phyloP scores from a whole-genome alignment of 2,888 invertebrate species.

The Adelognathus sp. region DNA sequence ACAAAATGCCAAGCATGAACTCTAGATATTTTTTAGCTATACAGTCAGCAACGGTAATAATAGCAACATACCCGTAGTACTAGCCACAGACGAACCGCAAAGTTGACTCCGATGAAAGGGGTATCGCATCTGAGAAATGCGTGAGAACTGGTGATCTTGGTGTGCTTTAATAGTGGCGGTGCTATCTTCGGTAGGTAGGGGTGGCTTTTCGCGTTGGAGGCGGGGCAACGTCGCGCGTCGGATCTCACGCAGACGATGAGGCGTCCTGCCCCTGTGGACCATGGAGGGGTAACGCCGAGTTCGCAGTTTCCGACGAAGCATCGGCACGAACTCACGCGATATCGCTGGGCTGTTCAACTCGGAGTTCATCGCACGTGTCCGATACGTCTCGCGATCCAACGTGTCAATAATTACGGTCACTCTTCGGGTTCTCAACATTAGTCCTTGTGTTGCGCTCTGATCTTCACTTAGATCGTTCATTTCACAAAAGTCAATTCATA shows the following conservation, averaged over 20 bases:
- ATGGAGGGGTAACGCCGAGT: slow-evolving; percentile 72
- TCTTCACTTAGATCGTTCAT: neutral
- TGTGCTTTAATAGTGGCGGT: slow-evolving; percentile 43
- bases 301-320: slow-evolving; percentile 77
- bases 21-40: neutral
- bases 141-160: slow-evolving; percentile 15
- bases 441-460: neutral
- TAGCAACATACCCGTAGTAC: neutral
- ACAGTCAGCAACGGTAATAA: neutral
- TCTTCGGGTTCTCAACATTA: neutral
- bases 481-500: neutral
- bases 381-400: neutral
- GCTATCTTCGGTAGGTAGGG: slow-evolving; percentile 60
- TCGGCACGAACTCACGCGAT: slow-evolving; percentile 72
- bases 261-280: slow-evolving; percentile 58
- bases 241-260: slow-evolving; percentile 48
- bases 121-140: slow-evolving; percentile 19
- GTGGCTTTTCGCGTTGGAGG: slow-evolving; percentile 72
- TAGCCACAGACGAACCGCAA: neutral
- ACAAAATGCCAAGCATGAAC: neutral
- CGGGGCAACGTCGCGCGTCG: slow-evolving; percentile 79
- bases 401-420: neutral
- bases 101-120: slow-evolving; percentile 12
- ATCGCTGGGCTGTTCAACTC: slow-evolving; percentile 39
- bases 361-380: slow-evolving; percentile 38